Percentiles rank a stretch among this genome's conserved stretches.
Conservation (phyloP, 2,113 vertebrate species). For the Channa argus region DNA sequence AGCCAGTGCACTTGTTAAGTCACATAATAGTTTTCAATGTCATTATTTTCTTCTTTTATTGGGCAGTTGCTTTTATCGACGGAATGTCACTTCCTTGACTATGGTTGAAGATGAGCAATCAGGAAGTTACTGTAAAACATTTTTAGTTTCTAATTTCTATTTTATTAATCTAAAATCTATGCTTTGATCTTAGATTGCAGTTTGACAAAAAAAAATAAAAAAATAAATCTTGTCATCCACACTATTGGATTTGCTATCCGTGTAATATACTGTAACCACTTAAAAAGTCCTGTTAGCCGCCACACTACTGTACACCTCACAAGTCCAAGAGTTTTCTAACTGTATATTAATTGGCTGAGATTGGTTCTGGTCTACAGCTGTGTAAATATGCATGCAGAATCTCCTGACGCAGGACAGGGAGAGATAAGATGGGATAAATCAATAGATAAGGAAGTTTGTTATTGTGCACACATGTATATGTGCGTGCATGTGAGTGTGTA, state of each 20-base stretch:
- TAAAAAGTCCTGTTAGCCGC: background rate
- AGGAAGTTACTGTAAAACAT: background rate
- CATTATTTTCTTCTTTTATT: conserved; percentile 6
- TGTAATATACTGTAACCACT: background rate
- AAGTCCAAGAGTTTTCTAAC: conserved; percentile 17
- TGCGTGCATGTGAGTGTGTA: conserved; percentile 2
- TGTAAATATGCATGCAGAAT: conserved; percentile 65
- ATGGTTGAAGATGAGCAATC: background rate
- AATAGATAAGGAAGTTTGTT: conserved; percentile 50
- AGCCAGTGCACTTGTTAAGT: conserved; percentile 21
- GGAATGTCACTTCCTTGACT: background rate
- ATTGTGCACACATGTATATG: conserved; percentile 7
- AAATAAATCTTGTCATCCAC: background rate
- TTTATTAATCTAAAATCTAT: background rate
- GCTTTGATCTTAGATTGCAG: background rate
- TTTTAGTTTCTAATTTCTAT: background rate
- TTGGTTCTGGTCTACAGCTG: conserved; percentile 47
- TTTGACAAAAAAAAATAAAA: background rate
- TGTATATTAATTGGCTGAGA: background rate
- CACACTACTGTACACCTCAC: background rate
- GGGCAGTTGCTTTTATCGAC: background rate
- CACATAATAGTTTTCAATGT: background rate
- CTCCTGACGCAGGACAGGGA: conserved; percentile 51
- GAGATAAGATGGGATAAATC: conserved; percentile 59
- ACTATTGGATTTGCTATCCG: background rate